Conservation (phyloP, 2,888 invertebrate species). For the Fragum fragum region DNA sequence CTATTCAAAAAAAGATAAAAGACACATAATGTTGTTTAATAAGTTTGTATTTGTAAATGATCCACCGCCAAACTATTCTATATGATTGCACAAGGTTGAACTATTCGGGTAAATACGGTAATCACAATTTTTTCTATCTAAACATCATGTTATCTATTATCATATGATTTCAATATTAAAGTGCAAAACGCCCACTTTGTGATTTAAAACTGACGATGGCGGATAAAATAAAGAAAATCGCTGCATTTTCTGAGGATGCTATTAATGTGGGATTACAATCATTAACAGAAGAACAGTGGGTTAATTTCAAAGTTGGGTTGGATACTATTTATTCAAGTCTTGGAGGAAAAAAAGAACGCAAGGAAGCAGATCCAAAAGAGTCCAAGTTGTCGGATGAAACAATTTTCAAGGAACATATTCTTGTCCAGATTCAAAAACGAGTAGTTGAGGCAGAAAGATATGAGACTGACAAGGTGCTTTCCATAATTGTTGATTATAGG, state of each 20-base stretch:
- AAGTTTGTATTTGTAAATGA: conserved; percentile 1
- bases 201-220: conserved; percentile 1
- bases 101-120: not conserved
- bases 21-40: not conserved
- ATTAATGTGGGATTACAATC: conserved; percentile 2
- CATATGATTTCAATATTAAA: conserved; percentile 1
- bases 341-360: conserved; percentile 1
- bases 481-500: not conserved
- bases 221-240: conserved; percentile 6
- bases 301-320: not conserved
- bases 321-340: not conserved
- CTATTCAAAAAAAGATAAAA: not conserved
- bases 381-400: not conserved
- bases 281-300: not conserved
- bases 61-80: conserved; percentile 6
- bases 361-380: conserved; percentile 4
- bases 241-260: conserved; percentile 24
- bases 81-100: not conserved
- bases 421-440: not conserved
- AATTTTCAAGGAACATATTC: conserved; percentile 2
- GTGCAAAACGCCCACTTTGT: not conserved
- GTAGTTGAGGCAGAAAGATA: conserved; percentile 4
- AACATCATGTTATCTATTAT: not conserved
- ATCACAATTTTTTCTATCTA: not conserved
- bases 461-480: not conserved